Evolutionary conservation across 2,797 vertebrate genomes (phyloP), one percentile per base, ranked within the genome.

Genomic region (Poliocrania exsul): DNA sequence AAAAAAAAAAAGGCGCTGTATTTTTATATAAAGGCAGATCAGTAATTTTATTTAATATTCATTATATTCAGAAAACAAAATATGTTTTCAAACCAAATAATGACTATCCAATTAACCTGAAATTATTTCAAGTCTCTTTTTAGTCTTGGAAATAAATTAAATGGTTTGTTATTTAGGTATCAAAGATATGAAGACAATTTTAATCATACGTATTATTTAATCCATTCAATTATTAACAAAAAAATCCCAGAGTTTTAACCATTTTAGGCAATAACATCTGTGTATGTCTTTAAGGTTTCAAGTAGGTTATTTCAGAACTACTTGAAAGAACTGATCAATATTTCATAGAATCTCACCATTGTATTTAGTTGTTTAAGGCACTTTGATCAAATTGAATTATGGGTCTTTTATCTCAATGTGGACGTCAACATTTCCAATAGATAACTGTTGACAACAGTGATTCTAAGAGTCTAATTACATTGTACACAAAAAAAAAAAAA

Each of bases 301-400:
- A 92, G n/a, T 72, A 51, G 31, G 74, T 79, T 78, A 87, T 54
- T 65, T 90, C 57, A 84, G 16, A 73, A 84, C 81, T 69, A 70
- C n/a, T 86, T 95, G 75, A 81, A 89, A 92, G 57, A 42, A 38
- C 65, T 87, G 44, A 83, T 96, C 50, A 88, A 73, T 37, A 92
- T 91, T 95, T 92, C 56, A 93, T 90, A 79, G 38, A 69, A 10
- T 53, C 86, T 95, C 94, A 82, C 53, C 74, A 83, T 26, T 79
- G 42, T 86, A 49, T 60, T 50, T 56, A 86, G 69, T 88, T 92
- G 35, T 90, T 93, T 86, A 86, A 93, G 73, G 11, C 31, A 88
- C 38, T 74, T 82, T 86, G 83, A 93, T 95, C 74, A 95, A 81
- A 88, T 46, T 94, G 81, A 96, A 86, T 93, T 96, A 82, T 44